Evolutionary conservation across 1,140 invertebrate genomes (phyloP), one percentile per base, ranked within the genome.

Genomic region (Drosophila mayri): DNA sequence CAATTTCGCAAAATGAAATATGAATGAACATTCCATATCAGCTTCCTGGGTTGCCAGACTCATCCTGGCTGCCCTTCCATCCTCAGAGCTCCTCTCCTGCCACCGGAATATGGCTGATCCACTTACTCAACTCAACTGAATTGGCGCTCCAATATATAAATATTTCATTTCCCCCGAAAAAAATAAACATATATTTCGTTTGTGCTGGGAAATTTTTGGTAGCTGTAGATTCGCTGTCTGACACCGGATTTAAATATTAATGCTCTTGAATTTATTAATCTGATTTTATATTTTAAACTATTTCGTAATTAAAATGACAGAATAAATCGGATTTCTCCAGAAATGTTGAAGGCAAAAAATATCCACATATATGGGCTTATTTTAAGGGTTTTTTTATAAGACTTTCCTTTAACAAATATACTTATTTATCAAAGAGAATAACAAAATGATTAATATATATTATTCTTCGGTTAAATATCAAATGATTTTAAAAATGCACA

Each of bases 1-100:
- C 73, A 81, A 90, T 84, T 86, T 84, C 54, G 63, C 58, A 44
- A 74, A 91, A 91, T 91, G 84, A 91, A 88, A 91, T 91, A 91
- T 91, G 88, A 83, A 91, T 91, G 79, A 82, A 88, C 59, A 76
- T 79, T 90, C 76, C 83, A 88, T 88, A 91, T 91, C 88, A 80
- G 79, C 76, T 91, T 91, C 84, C 88, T 73, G 83, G 47, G n/a
- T 61, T 52, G 44, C 49, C 44, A 47, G 68, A 59, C 62, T 44
- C 46, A 65, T 37, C 30, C 38, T 41, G 49, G n/a, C 44, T 58
- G 40, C 37, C 59, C 41, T 32, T 11, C 52, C 18, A n/a, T 38
- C 25, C 28, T 20, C 32, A 16, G 30, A 44, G 38, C 30, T 14
- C 32, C 52, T 30, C 49, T 37, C 14, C 35, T 38, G 58, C 22